phyloP scores from a whole-genome alignment of 2,797 vertebrate species.

The Acipenser oxyrinchus region DNA sequence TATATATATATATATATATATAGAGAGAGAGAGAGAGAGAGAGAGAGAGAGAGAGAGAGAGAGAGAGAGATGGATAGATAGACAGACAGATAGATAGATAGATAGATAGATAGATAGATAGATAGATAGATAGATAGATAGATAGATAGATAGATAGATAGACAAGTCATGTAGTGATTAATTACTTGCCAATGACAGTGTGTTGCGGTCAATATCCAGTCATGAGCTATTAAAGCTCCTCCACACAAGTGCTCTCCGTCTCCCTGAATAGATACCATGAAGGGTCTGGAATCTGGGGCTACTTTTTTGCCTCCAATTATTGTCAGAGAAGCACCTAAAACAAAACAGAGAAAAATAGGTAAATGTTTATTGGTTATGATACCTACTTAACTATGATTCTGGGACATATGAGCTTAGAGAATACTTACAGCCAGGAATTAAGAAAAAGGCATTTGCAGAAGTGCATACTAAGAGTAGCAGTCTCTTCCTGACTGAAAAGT shows the following conservation, averaged over 20 bases:
- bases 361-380: slow-evolving; percentile 27
- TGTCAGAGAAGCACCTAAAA: slow-evolving; percentile 38
- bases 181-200: slow-evolving; percentile 32
- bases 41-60: too few species aligned
- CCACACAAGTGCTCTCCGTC: slow-evolving; percentile 19
- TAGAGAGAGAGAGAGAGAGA: too few species aligned
- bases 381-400: too few species aligned
- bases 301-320: slow-evolving; percentile 49
- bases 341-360: slow-evolving; percentile 22
- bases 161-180: too few species aligned
- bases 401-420: too few species aligned
- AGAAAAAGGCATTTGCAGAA: background rate
- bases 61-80: too few species aligned
- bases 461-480: slow-evolving; percentile 37
- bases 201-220: slow-evolving; percentile 55
- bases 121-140: too few species aligned
- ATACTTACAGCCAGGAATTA: too few species aligned
- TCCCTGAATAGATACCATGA: slow-evolving; percentile 39
- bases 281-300: slow-evolving; percentile 40
- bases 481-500: background rate
- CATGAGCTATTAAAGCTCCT: slow-evolving; percentile 37
- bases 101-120: too few species aligned
- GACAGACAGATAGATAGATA: too few species aligned
- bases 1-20: too few species aligned
- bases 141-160: too few species aligned